Conservation (phyloP, 2,888 invertebrate species). For the Lordiphosa andalusiaca region DNA sequence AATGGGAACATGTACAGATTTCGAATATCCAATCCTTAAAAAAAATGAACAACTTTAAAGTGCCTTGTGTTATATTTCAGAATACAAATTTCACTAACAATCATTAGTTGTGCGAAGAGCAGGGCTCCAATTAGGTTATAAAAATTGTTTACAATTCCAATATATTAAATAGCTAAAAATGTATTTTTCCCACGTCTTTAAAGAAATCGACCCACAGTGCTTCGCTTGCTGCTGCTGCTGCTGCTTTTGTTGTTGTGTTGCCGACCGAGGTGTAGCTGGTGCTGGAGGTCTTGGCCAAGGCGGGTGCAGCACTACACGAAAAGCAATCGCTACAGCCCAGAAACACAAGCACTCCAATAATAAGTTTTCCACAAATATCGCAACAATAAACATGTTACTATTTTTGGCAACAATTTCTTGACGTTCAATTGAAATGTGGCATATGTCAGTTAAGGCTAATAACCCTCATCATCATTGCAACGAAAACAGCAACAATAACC, state of each 20-base stretch:
- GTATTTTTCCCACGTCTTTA: no score
- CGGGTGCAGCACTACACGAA: slow-evolving; percentile 18
- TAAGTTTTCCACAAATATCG: slow-evolving; percentile 7
- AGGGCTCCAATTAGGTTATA: no score
- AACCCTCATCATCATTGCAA: background rate
- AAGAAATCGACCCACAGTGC: background rate
- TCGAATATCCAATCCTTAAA: no score
- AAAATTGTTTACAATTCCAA: no score
- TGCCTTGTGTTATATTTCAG: no score
- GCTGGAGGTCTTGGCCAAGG: slow-evolving; percentile 26
- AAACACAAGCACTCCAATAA: slow-evolving; percentile 9
- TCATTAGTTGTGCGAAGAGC: no score
- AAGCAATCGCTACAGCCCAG: slow-evolving; percentile 7
- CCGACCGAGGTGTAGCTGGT: slow-evolving; percentile 8
- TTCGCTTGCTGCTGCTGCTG: slow-evolving; percentile 35
- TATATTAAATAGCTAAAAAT: no score
- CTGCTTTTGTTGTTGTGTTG: slow-evolving; percentile 5
- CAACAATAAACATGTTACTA: slow-evolving; percentile 6
- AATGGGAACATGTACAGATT: no score
- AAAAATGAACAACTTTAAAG: no score
- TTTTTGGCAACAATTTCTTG: background rate
- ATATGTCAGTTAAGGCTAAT: slow-evolving; percentile 6
- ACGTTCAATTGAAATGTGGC: slow-evolving; percentile 6
- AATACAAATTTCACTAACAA: no score
- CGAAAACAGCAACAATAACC: slow-evolving; percentile 22